A percentile compares a stretch with the other conserved stretches of the same genome.
Evolutionary conservation across 2,113 vertebrate genomes (phyloP).

Genomic region (Heterotis niloticus): DNA sequence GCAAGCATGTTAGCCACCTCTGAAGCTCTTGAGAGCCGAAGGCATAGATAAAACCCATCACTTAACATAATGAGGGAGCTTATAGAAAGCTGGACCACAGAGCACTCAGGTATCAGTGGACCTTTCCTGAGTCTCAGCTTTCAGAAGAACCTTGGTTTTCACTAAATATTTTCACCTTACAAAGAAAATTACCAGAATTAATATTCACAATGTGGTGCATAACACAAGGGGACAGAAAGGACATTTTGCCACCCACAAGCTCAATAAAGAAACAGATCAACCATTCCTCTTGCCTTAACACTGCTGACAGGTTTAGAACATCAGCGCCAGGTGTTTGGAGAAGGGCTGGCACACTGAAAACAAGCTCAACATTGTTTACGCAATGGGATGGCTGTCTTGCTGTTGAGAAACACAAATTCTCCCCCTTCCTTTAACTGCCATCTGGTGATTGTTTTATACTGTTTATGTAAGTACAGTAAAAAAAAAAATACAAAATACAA

Average conservation of each 20-base stretch:
- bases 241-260: no score
- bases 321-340: neutral
- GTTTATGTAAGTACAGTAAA: conserved; percentile 3
- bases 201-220: no score
- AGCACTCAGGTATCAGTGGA: no score
- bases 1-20: neutral
- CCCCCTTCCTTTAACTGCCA: neutral
- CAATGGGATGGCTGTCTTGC: neutral
- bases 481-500: neutral
- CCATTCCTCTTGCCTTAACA: neutral
- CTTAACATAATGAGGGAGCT: no score
- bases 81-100: no score
- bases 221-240: no score
- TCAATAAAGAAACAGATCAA: neutral
- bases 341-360: no score
- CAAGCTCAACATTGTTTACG: neutral
- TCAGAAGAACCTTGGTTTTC: no score
- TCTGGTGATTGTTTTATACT: neutral
- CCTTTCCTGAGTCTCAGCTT: no score
- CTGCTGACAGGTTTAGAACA: neutral
- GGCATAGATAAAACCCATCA: neutral
- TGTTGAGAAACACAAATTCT: neutral
- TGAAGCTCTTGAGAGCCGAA: neutral
- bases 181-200: no score
- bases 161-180: no score